Evolutionary conservation across 2,888 invertebrate genomes (phyloP).

Genomic region (Melieria crassipennis): DNA sequence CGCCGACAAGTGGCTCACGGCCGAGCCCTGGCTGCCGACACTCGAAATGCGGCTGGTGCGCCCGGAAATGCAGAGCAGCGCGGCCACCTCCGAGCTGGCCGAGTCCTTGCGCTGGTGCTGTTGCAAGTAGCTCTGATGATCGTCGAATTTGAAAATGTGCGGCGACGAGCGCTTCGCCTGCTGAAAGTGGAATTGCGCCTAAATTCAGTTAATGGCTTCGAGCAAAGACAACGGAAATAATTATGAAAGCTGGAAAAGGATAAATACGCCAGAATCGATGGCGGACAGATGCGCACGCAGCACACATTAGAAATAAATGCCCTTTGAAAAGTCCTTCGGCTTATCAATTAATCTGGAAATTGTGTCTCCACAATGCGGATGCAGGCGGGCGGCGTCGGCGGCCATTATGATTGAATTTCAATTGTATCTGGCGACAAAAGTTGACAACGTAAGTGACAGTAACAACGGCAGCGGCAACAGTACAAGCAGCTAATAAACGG

Average conservation of each 20-base stretch:
- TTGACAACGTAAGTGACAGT: neutral
- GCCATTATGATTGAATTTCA: slow-evolving; percentile 27
- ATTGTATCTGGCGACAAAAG: slow-evolving; percentile 20
- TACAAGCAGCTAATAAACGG: neutral
- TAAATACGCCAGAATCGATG: too few species aligned
- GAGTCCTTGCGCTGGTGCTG: slow-evolving; percentile 77
- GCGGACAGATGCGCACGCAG: too few species aligned
- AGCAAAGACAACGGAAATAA: neutral
- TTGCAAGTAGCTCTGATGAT: slow-evolving; percentile 65
- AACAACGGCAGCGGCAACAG: neutral
- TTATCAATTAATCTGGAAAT: too few species aligned
- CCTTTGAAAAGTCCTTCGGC: too few species aligned
- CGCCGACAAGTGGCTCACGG: slow-evolving; percentile 70
- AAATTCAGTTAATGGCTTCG: neutral
- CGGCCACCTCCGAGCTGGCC: slow-evolving; percentile 80
- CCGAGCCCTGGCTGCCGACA: slow-evolving; percentile 82
- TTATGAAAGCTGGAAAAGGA: neutral
- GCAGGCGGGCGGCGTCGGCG: neutral
- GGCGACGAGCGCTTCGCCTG: slow-evolving; percentile 63
- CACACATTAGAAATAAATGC: too few species aligned
- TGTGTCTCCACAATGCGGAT: neutral
- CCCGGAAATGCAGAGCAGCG: slow-evolving; percentile 79
- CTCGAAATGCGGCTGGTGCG: slow-evolving; percentile 84
- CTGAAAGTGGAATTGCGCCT: slow-evolving; percentile 24
- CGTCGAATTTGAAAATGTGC: slow-evolving; percentile 66